Conservation (phyloP, 2,797 vertebrate genomes). For the Melanotaenia boesemani region DNA sequence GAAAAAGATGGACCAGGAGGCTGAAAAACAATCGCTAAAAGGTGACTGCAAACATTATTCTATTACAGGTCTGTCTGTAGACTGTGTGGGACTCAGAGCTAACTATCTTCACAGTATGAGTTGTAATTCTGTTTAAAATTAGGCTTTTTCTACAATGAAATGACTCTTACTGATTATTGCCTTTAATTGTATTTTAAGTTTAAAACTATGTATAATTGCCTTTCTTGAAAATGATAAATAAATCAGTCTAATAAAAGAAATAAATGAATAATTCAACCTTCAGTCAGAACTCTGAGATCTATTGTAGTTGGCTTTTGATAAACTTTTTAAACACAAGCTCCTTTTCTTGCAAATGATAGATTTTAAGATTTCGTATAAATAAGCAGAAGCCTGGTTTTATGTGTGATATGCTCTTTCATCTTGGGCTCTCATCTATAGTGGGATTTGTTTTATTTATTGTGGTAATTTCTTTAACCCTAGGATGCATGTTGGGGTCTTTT, state of each 20-base stretch:
- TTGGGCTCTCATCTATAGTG: too few species aligned
- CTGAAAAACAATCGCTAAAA: slow-evolving; percentile 31
- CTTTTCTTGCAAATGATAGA: slow-evolving; percentile 24
- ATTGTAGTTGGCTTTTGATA: slow-evolving; percentile 24
- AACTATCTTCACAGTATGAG: background rate
- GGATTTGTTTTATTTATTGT: slow-evolving; percentile 39
- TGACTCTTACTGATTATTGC: background rate
- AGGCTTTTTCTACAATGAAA: background rate
- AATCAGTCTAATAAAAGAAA: slow-evolving; percentile 11
- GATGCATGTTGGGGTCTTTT: too few species aligned
- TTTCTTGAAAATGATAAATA: slow-evolving; percentile 14
- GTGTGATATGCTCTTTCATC: slow-evolving; percentile 33
- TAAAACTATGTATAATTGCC: background rate
- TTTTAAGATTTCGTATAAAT: slow-evolving; percentile 19
- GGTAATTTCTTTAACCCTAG: slow-evolving; percentile 57
- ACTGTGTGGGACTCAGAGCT: background rate
- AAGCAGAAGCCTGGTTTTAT: slow-evolving; percentile 26
- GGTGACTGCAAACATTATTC: slow-evolving; percentile 28
- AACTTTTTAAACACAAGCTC: slow-evolving; percentile 37
- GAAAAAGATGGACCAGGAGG: slow-evolving; percentile 33
- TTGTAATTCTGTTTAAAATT: background rate
- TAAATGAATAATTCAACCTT: slow-evolving; percentile 47
- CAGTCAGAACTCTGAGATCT: slow-evolving; percentile 42
- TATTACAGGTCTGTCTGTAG: slow-evolving; percentile 19
- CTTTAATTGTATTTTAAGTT: background rate